Conservation (phyloP, 2,797 vertebrate genomes). For the Cheirogaleus major region DNA sequence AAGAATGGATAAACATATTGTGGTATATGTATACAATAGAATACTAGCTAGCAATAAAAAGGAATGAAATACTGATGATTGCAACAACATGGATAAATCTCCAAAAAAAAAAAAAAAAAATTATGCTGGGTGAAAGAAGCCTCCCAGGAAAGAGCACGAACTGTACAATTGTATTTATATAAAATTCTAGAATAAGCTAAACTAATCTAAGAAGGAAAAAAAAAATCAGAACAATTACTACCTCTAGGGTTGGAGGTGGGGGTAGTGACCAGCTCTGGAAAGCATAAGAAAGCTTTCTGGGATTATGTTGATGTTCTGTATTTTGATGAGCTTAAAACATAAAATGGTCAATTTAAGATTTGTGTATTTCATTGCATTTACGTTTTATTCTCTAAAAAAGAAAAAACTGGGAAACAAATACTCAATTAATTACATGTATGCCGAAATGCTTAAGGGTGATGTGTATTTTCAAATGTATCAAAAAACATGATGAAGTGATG, state of each 20-base stretch:
- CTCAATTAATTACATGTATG: background rate
- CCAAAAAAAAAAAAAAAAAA: background rate
- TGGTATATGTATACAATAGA: background rate
- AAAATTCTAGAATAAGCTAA: background rate
- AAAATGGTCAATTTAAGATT: background rate
- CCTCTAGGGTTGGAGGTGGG: background rate
- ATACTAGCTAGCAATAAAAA: conserved; percentile 25
- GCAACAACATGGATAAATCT: background rate
- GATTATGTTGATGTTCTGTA: background rate
- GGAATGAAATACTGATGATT: background rate
- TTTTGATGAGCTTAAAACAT: background rate
- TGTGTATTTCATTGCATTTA: background rate
- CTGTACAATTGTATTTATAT: background rate
- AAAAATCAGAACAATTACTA: background rate
- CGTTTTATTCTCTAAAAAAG: background rate
- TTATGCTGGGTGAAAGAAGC: background rate
- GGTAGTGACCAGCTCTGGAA: background rate
- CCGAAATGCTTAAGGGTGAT: background rate
- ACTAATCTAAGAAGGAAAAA: background rate
- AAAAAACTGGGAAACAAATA: background rate
- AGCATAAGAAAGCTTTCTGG: background rate
- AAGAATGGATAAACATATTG: conserved; percentile 40
- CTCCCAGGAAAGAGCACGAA: background rate
- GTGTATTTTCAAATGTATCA: background rate
- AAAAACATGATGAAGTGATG: background rate